Base-by-base conservation (phyloP, 2,797 vertebrate species). In the Poeciliopsis infans region DNA sequence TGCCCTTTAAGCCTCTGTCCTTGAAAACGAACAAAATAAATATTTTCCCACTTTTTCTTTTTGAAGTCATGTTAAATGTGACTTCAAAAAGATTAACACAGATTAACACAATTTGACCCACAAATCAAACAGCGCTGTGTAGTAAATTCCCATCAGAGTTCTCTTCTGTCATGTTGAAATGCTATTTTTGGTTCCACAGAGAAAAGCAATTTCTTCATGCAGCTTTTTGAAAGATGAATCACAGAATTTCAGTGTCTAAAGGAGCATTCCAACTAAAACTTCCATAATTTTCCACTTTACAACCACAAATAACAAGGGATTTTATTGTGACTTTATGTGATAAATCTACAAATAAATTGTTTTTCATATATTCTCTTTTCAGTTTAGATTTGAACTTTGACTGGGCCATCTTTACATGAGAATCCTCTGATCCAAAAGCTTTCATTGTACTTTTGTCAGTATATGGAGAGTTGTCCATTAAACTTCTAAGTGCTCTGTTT, bases 11-110 rank as follows among this genome's bases (percentile, higher is more conserved):
- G 15, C 49, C n/a, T 33, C 55, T 79, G 41, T 12, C 53, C 47
- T 71, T 57, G 5, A 49, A 57, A 77, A 66, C 25, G 10, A 74
- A 76, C 46, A 64, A 77, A 79, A 53, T 72, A 59, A 51, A 11
- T 36, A 75, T 79, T 55, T 47, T 15, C 72, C 81, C 53, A 5
- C 49, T 53, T 79, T 88, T 75, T 85, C 64, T 85, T 85, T 87
- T 78, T 70, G 33, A 74, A 69, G 28, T 72, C 16, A 33, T 53
- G 77, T 66, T 77, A 77, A 73, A 78, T 76, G 74, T 78, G 79
- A 55, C 18, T 36, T 47, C 15, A 47, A 16, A 47, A 5, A 47
- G 3, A 4, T 46, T 15, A 46, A 33, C 31, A 20, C 10, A 18
- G 31, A 64, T 61, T 33, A 64, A 36, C 31, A 64, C 16, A 36